Percentiles rank a stretch among this genome's conserved stretches.
Evolutionary conservation across 2,888 invertebrate species (phyloP).

Genomic region (Eupithecia pulchellata): DNA sequence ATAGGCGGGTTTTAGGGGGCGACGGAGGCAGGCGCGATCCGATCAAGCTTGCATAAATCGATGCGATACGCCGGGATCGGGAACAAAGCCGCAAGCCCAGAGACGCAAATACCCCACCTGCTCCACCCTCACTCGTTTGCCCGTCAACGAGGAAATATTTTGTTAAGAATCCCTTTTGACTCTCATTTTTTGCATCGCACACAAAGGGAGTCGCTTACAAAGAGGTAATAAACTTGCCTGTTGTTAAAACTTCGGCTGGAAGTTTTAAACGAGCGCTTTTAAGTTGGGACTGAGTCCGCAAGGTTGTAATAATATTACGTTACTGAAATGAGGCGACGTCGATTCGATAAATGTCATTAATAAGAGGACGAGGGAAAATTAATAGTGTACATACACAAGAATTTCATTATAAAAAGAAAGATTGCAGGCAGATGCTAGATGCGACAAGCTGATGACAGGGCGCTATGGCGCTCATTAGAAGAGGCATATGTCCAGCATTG

Average conservation of each 20-base stretch:
- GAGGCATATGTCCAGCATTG: too few relatives aligned
- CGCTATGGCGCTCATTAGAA: too few relatives aligned
- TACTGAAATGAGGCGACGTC: constrained; percentile 23
- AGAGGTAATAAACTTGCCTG: constrained; percentile 46
- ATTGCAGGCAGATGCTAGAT: too few relatives aligned
- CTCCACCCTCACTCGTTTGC: constrained; percentile 44
- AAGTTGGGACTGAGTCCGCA: constrained; percentile 31
- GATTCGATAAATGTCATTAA: constrained; percentile 25
- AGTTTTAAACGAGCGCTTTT: constrained; percentile 46
- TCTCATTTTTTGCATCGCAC: constrained; percentile 43
- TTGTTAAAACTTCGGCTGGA: constrained; percentile 41
- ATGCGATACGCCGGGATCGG: constrained; percentile 78
- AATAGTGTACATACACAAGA: too few relatives aligned
- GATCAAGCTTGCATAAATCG: constrained; percentile 83
- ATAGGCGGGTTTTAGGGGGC: constrained; percentile 63
- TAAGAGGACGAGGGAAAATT: constrained; percentile 17
- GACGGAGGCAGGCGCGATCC: constrained; percentile 65
- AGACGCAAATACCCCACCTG: constrained; percentile 58
- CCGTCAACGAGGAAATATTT: constrained; percentile 51
- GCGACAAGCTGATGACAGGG: too few relatives aligned
- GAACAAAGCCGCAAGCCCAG: constrained; percentile 80
- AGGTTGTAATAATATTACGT: constrained; percentile 27
- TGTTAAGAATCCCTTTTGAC: constrained; percentile 47
- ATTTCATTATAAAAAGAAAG: too few relatives aligned
- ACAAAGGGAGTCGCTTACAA: constrained; percentile 47